phyloP scores from a whole-genome alignment of 1,140 invertebrate genomes.

The Adoxophyes honmai region DNA sequence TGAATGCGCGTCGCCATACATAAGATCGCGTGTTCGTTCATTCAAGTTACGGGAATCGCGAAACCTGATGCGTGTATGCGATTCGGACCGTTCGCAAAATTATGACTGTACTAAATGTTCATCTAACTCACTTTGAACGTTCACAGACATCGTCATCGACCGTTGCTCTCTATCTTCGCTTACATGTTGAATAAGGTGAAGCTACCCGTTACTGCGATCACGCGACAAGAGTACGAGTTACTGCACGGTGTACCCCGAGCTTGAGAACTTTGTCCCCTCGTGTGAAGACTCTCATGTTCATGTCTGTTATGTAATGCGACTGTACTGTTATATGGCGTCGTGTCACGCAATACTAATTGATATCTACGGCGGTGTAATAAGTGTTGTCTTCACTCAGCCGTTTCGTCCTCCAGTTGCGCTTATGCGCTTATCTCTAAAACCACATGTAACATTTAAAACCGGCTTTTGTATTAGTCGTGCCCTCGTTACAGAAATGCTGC shows the following conservation, averaged over 20 bases:
- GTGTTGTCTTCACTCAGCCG: conserved; percentile 24
- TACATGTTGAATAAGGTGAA: background rate
- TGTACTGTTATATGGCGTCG: conserved; percentile 48
- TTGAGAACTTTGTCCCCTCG: conserved; percentile 53
- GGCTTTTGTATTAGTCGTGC: conserved; percentile 44
- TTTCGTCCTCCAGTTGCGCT: conserved; percentile 23
- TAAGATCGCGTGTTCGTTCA: conserved; percentile 47
- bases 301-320: conserved; percentile 45
- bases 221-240: conserved; percentile 3
- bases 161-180: conserved; percentile 1
- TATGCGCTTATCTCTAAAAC: conserved; percentile 36
- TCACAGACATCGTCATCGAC: background rate
- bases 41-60: conserved; percentile 56
- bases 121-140: background rate
- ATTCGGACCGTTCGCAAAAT: conserved; percentile 38
- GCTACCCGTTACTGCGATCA: background rate
- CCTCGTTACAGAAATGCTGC: conserved; percentile 35
- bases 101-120: conserved; percentile 19
- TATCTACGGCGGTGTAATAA: conserved; percentile 19
- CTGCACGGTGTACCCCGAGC: conserved; percentile 28
- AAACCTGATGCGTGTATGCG: conserved; percentile 46
- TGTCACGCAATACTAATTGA: conserved; percentile 58
- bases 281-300: conserved; percentile 49
- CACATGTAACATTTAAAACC: conserved; percentile 43
- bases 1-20: conserved; percentile 34